Evolutionary conservation across 2,888 invertebrate species (phyloP), one percentile per base, ranked within the genome.

Genomic region (Polydrusus cervinus): DNA sequence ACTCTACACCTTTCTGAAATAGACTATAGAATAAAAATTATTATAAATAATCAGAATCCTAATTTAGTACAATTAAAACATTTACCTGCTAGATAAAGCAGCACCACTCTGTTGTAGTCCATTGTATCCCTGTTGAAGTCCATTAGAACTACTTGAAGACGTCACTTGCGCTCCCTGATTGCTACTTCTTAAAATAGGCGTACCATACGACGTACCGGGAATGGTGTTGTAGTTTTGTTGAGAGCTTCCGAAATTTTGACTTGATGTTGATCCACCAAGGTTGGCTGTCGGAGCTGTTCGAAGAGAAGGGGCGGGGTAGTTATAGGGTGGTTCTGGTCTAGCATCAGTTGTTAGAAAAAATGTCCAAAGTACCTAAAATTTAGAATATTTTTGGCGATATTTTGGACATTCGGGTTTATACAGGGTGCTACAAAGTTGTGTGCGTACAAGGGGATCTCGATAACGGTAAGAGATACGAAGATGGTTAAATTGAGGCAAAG

Each of bases 191-290:
- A 43, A 51, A 61, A 68, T 6, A 0, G 73, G 73, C n/a, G 73
- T 51, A 13, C 73, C 74, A 65, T 74, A 74, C 0, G 69, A 74
- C 5, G 64, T 74, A 43, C 40, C 10, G 2, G 74, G 57, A 16
- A 47, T 9, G 14, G 51, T 40, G 11, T 10, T 14, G 16, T 30
- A 60, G 6, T 49, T 43, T 10, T 43, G 43, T 43, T 9, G 43
- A 40, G 45, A 6, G 38, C 38, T 38, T 9, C 60, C 16, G 34
- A 38, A 14, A 16, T 34, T 60, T 61, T 51, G 51, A 51, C 47
- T 14, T 16, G 49, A 8, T 10, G 51, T 10, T 14, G 20, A 13
- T 1, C n/a, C 14, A 34, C 34, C 34, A 34, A 34, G 3, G 34
- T 34, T 34, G 7, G 9, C 34, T 9, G 34, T 34, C 6, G 38